phyloP scores from a whole-genome alignment of 2,797 vertebrate species.

The Sparus aurata region DNA sequence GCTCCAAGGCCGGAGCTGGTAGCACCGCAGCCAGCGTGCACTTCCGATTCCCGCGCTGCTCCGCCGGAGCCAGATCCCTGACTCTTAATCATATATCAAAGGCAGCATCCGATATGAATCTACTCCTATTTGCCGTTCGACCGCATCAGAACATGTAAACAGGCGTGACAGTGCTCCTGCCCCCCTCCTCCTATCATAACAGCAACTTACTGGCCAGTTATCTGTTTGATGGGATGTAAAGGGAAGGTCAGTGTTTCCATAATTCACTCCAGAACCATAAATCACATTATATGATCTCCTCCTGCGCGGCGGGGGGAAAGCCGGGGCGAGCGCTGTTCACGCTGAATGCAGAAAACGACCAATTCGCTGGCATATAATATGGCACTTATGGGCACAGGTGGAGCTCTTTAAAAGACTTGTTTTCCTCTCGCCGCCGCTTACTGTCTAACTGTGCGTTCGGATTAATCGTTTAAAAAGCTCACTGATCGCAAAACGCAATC shows the following conservation, averaged over 20 bases:
- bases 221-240: conserved; percentile 84
- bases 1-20: conserved; percentile 34
- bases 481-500: conserved; percentile 14
- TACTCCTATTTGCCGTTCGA: conserved; percentile 59
- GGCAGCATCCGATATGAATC: conserved; percentile 66
- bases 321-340: conserved; percentile 31
- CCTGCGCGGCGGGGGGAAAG: conserved; percentile 11
- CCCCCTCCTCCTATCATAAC: conserved; percentile 73
- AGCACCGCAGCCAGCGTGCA: not conserved
- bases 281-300: conserved; percentile 81
- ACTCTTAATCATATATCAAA: conserved; percentile 65
- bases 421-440: conserved; percentile 24
- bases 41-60: not conserved
- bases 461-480: conserved; percentile 43
- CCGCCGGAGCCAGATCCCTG: conserved; percentile 29
- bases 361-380: conserved; percentile 53
- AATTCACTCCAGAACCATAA: conserved; percentile 81
- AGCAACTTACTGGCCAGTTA: conserved; percentile 81
- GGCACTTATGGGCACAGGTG: conserved; percentile 56
- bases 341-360: conserved; percentile 58
- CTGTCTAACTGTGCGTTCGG: not conserved
- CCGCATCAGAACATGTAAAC: conserved; percentile 71
- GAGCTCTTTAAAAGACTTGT: conserved; percentile 58
- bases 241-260: conserved; percentile 85
- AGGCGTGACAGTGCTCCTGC: conserved; percentile 46